Conservation (phyloP, 2,797 vertebrate species). For the Anomalospiza imberbis region DNA sequence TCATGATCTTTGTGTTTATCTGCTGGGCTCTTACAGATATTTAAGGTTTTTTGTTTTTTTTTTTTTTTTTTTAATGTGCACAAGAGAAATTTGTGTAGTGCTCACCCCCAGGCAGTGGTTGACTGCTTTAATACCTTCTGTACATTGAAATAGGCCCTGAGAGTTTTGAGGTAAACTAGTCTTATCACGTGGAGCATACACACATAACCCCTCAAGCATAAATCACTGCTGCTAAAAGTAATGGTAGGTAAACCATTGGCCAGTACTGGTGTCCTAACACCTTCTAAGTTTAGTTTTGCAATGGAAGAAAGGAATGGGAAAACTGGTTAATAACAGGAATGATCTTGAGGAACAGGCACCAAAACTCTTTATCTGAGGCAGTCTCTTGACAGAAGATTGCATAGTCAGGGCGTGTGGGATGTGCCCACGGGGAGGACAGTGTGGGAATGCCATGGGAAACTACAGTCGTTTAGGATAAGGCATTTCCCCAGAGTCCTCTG, state of each 20-base stretch:
- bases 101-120: not conserved
- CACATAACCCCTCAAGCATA: not conserved
- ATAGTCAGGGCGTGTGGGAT: too few relatives aligned
- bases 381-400: not conserved
- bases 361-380: not conserved
- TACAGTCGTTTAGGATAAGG: too few relatives aligned
- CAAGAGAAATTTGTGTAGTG: not conserved
- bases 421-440: too few relatives aligned
- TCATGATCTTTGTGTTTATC: not conserved
- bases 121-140: not conserved
- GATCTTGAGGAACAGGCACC: not conserved
- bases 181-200: not conserved
- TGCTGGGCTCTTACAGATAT: not conserved
- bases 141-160: not conserved
- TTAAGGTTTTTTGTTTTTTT: not conserved
- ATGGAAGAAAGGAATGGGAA: not conserved
- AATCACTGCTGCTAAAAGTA: not conserved
- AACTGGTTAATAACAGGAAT: not conserved
- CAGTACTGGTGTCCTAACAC: not conserved
- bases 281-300: not conserved
- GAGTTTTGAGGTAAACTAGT: not conserved
- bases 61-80: fast-evolving
- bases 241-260: not conserved
- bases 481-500: too few relatives aligned
- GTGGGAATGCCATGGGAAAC: too few relatives aligned